Conservation (phyloP, 2,797 vertebrate genomes). For the Tenualosa thibaudeaui region DNA sequence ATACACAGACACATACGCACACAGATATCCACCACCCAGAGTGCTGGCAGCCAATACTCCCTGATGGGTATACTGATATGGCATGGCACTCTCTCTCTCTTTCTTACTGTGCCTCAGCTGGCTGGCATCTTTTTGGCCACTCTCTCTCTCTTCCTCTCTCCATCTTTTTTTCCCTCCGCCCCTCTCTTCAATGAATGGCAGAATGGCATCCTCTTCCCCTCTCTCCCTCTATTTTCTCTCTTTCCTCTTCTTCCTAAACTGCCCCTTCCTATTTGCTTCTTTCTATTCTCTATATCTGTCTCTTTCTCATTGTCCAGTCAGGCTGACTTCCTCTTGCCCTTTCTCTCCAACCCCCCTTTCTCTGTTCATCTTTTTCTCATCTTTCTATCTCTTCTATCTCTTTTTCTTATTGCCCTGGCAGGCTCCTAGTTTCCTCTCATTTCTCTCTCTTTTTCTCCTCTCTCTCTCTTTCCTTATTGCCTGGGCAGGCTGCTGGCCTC, state of each 20-base stretch:
- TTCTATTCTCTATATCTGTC: too few species aligned
- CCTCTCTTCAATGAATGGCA: not conserved
- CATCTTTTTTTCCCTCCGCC: not conserved
- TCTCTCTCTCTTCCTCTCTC: not conserved
- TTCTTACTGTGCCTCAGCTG: conserved; percentile 30
- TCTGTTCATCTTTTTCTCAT: not conserved
- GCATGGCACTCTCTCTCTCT: conserved; percentile 53
- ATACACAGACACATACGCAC: conserved; percentile 23
- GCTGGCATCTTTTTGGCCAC: not conserved
- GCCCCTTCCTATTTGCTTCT: too few species aligned
- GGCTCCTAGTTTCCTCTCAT: not conserved
- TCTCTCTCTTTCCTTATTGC: not conserved
- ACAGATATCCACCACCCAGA: not conserved
- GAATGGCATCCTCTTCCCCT: conserved; percentile 30
- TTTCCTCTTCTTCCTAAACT: not conserved
- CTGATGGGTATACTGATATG: conserved; percentile 73
- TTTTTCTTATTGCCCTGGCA: not conserved
- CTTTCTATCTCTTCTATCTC: not conserved
- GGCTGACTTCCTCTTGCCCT: not conserved
- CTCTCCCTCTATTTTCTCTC: not conserved
- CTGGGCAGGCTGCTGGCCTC: not conserved
- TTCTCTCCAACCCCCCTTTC: not conserved
- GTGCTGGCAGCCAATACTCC: conserved; percentile 49
- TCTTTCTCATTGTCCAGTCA: too few species aligned
- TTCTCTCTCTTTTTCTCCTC: not conserved